Evolutionary conservation across 2,888 invertebrate genomes (phyloP), one percentile per base, ranked within the genome.

Genomic region (Lasius platythorax): DNA sequence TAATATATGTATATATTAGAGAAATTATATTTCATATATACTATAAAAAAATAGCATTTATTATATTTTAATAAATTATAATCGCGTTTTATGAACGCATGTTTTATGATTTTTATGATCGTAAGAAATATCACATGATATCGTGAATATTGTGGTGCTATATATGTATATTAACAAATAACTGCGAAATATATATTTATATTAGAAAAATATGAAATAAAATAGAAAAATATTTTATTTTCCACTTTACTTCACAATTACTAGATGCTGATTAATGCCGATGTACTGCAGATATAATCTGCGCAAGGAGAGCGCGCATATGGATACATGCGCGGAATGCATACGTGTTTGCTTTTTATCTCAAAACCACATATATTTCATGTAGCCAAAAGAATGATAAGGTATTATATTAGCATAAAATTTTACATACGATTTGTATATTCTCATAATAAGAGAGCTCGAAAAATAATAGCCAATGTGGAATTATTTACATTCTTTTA

Each of bases 231-330:
- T 9, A 28, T n/a, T n/a, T 53, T 53, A 40, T 40, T 28, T 78
- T 23, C 53, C 11, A 5, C 8, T 2, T 28, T 8, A 23, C 61
- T 33, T 50, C 11, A 40, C 61, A 70, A 88, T 76, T 70, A 83
- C 11, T 46, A 66, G 18, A 56, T 2, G 56, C 2, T 75, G 84
- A 83, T 89, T 86, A 83, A 82, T 82, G 46, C 18, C 37, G 68
- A 58, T n/a, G 67, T 78, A 85, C n/a, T 87, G 85, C 84, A 73
- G 87, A 83, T 76, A 8, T 43, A 23, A 53, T 46, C 73, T 83
- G 82, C 83, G 81, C 84, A 67, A 78, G 53, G 53, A 67, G n/a
- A 43, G 46, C 76, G 56, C 78, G 83, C 81, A 64, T 84, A 64
- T 84, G 23, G 8, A 70, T 40, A 56, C 76, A 5, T 43, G 61